Evolutionary conservation across 2,113 vertebrate species (phyloP).

Genomic region (Meriones unguiculatus): DNA sequence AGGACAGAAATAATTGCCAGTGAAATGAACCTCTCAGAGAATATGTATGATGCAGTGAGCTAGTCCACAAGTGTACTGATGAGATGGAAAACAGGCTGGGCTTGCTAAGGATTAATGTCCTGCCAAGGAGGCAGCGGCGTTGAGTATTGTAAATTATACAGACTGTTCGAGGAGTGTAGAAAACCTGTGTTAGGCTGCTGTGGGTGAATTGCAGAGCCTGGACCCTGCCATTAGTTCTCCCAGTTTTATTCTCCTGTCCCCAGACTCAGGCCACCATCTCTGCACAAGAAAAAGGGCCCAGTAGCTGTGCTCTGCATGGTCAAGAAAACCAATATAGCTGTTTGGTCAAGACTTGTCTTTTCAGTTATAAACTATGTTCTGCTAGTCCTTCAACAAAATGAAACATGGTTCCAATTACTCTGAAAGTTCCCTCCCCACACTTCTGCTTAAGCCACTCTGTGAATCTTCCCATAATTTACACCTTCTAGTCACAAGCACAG

Average conservation of each 20-base stretch:
- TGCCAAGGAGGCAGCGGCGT: background rate
- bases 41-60: background rate
- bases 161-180: background rate
- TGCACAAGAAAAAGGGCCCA: background rate
- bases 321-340: background rate
- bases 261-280: background rate
- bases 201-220: background rate
- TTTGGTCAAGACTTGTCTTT: background rate
- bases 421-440: background rate
- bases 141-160: background rate
- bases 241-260: background rate
- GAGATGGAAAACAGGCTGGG: slow-evolving; percentile 46
- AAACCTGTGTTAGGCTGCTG: background rate
- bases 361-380: background rate
- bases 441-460: background rate
- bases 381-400: background rate
- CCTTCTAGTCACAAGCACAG: background rate
- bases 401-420: background rate
- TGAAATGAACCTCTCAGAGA: slow-evolving; percentile 64
- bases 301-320: fast-evolving
- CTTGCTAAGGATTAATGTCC: background rate
- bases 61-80: slow-evolving; percentile 7
- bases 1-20: slow-evolving; percentile 67
- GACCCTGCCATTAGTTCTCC: background rate
- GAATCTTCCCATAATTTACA: background rate